Evolutionary conservation across 2,113 vertebrate genomes (phyloP).

Genomic region (Piliocolobus tephrosceles): DNA sequence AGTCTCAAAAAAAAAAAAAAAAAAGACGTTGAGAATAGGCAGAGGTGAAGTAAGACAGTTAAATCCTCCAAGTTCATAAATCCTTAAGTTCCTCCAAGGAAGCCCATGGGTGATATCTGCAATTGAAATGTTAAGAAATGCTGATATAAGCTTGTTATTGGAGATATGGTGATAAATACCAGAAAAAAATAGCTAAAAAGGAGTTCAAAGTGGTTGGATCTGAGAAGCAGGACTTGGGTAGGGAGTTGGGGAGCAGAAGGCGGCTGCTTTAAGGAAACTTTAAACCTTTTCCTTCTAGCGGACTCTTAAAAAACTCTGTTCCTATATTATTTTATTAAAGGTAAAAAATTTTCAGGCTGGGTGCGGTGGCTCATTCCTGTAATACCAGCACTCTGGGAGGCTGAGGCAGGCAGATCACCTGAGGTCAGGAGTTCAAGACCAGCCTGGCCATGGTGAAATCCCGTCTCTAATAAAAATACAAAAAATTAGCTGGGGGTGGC

Average conservation of each 20-base stretch:
- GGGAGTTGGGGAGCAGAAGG: neutral
- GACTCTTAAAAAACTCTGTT: neutral
- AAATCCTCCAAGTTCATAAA: neutral
- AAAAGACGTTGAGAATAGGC: neutral
- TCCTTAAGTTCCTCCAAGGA: neutral
- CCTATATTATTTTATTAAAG: neutral
- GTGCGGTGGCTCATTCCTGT: too few relatives aligned
- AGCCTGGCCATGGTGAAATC: too few relatives aligned
- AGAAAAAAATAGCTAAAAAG: neutral
- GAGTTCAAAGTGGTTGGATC: neutral
- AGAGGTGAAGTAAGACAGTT: neutral
- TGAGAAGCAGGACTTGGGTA: neutral
- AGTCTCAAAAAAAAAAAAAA: too few relatives aligned
- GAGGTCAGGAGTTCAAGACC: too few relatives aligned
- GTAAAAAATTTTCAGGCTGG: neutral
- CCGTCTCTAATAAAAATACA: neutral
- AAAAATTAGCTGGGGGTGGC: neutral
- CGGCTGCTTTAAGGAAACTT: neutral
- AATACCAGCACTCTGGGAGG: too few relatives aligned
- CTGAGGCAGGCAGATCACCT: too few relatives aligned
- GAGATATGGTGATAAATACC: neutral
- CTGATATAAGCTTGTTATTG: neutral
- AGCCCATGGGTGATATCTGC: neutral
- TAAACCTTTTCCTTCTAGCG: neutral
- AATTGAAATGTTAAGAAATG: neutral